Conservation (phyloP, 2,888 invertebrate species). For the Dioctria linearis region DNA sequence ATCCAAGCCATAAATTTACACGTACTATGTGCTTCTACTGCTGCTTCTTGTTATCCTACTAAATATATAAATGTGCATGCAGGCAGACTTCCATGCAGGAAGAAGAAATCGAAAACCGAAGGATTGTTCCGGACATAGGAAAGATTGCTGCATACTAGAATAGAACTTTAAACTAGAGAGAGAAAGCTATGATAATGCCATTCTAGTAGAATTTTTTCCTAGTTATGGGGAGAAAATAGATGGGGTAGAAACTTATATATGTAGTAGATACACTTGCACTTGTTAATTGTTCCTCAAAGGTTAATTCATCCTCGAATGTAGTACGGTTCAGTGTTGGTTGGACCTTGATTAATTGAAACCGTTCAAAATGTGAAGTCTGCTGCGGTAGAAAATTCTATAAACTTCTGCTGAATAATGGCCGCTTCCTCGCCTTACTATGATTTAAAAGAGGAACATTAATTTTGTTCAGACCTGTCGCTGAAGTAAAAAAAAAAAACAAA, state of each 20-base stretch:
- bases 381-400: too few species aligned
- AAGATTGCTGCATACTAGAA: conserved; percentile 7
- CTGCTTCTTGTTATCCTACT: not conserved
- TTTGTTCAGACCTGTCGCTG: conserved; percentile 6
- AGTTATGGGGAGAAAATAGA: not conserved
- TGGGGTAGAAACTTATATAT: not conserved
- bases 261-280: not conserved
- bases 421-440: not conserved
- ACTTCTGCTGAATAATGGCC: not conserved
- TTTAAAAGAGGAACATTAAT: conserved; percentile 12
- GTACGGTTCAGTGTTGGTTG: conserved; percentile 4
- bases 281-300: conserved; percentile 39
- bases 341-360: conserved; percentile 33
- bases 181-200: not conserved
- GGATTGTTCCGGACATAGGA: not conserved
- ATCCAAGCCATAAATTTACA: conserved; percentile 27
- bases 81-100: conserved; percentile 12
- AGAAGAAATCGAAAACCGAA: conserved; percentile 9
- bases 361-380: not conserved
- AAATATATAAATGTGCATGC: not conserved
- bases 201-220: not conserved
- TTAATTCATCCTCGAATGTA: conserved; percentile 5
- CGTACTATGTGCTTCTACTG: not conserved
- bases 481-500: too few species aligned
- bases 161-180: not conserved